These are phyloP conservation scores for Diplodus sargus DNA, from an alignment of 2,797 vertebrate species.

Conservation along the genomic window DNA sequence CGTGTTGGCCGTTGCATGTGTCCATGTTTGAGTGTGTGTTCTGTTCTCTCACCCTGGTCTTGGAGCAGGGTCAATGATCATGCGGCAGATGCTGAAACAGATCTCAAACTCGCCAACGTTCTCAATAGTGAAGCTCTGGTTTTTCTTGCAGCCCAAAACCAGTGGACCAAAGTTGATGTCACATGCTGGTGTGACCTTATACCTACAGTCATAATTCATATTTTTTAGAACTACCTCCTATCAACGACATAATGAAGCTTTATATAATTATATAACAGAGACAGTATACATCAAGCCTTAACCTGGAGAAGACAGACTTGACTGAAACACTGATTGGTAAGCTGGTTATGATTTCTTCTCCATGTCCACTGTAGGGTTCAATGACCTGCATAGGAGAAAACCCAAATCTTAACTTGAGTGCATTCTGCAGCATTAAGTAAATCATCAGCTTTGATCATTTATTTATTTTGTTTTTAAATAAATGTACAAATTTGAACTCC, in stretches of 20 bases:
- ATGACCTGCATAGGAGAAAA: constrained; percentile 83
- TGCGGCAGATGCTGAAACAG: constrained; percentile 80
- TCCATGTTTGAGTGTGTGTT: neutral
- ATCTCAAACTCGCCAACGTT: constrained; percentile 87
- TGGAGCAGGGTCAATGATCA: constrained; percentile 51
- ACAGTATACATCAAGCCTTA: neutral
- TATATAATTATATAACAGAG: neutral
- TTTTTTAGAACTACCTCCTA: neutral
- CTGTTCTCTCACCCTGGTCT: constrained; percentile 78
- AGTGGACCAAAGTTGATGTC: constrained; percentile 89
- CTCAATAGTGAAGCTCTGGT: constrained; percentile 84
- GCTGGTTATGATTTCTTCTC: constrained; percentile 81
- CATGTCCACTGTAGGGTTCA: constrained; percentile 83
- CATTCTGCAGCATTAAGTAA: neutral
- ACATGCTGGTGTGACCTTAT: constrained; percentile 84
- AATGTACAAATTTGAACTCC: neutral
- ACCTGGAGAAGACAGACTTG: constrained; percentile 85
- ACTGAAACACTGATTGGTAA: constrained; percentile 87
- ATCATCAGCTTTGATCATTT: neutral
- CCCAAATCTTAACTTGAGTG: neutral
- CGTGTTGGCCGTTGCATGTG: neutral
- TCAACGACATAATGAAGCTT: neutral
- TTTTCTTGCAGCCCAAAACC: constrained; percentile 82
- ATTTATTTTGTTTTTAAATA: neutral
- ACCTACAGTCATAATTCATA: constrained; percentile 74